Evolutionary conservation across 2,797 vertebrate genomes (phyloP).

Genomic region (Petrocephalus sullivani): DNA sequence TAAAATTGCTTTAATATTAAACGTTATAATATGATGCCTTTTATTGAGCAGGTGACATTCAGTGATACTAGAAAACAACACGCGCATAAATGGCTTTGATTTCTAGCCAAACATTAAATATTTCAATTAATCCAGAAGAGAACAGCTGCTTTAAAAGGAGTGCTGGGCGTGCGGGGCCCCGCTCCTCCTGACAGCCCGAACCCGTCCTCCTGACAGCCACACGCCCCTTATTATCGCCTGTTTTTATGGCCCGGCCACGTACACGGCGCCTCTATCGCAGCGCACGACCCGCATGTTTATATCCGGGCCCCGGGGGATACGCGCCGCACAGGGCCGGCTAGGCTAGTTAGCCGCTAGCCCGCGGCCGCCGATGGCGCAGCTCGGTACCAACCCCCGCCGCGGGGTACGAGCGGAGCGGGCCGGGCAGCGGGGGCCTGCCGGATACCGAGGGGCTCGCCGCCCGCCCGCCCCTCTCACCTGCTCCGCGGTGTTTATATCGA

Average conservation of each 20-base stretch:
- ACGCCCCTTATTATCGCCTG: not conserved
- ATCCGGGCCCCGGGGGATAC: not conserved
- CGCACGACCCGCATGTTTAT: too few species aligned
- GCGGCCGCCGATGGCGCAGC: not conserved
- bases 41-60: not conserved
- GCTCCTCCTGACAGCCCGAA: too few species aligned
- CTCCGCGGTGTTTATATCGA: conserved; percentile 47
- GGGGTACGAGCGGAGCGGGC: too few species aligned
- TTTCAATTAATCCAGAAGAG: not conserved
- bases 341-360: not conserved
- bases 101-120: not conserved
- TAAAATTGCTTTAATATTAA: not conserved
- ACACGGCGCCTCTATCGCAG: too few species aligned
- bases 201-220: not conserved
- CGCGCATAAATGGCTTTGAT: not conserved
- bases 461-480: conserved; percentile 24
- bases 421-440: not conserved
- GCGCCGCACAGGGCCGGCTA: not conserved
- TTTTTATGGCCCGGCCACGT: not conserved
- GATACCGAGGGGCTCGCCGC: not conserved
- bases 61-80: not conserved
- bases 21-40: not conserved
- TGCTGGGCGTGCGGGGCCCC: too few species aligned
- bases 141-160: not conserved
- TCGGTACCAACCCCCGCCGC: too few species aligned